Evolutionary conservation across 2,797 vertebrate species (phyloP).

Genomic region (Sebastes dallii): DNA sequence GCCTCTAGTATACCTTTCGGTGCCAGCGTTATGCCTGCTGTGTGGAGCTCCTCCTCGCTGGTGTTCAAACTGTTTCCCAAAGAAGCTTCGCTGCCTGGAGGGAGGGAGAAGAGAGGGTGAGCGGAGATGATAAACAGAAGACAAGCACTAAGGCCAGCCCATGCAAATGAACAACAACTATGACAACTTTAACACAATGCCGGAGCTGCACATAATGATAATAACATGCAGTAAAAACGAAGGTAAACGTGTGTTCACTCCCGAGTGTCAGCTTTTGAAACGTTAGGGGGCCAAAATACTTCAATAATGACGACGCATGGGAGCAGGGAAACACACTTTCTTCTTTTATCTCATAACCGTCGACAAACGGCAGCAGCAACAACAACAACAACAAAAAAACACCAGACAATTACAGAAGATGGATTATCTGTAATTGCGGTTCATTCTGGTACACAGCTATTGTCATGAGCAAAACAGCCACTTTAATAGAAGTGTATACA

Average conservation of each 20-base stretch:
- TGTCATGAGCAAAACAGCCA: slow-evolving; percentile 41
- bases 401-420: slow-evolving; percentile 48
- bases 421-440: slow-evolving; percentile 52
- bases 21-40: slow-evolving; percentile 70
- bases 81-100: slow-evolving; percentile 82
- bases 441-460: slow-evolving; percentile 45
- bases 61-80: slow-evolving; percentile 83
- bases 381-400: background rate
- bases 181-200: slow-evolving; percentile 24
- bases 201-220: slow-evolving; percentile 25
- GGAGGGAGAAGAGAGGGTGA: slow-evolving; percentile 3
- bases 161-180: slow-evolving; percentile 53
- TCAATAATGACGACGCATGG: slow-evolving; percentile 66
- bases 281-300: slow-evolving; percentile 46
- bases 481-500: slow-evolving; percentile 32
- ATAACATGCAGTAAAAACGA: slow-evolving; percentile 38
- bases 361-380: slow-evolving; percentile 33
- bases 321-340: slow-evolving; percentile 32
- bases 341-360: slow-evolving; percentile 59
- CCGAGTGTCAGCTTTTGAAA: slow-evolving; percentile 44
- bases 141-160: slow-evolving; percentile 33
- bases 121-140: slow-evolving; percentile 39
- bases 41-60: slow-evolving; percentile 85
- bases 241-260: slow-evolving; percentile 53
- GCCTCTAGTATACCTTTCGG: slow-evolving; percentile 76